These are phyloP conservation scores for Macquaria ambigua DNA, from an alignment of 2,113 vertebrate species.

Conservation along the genomic window DNA sequence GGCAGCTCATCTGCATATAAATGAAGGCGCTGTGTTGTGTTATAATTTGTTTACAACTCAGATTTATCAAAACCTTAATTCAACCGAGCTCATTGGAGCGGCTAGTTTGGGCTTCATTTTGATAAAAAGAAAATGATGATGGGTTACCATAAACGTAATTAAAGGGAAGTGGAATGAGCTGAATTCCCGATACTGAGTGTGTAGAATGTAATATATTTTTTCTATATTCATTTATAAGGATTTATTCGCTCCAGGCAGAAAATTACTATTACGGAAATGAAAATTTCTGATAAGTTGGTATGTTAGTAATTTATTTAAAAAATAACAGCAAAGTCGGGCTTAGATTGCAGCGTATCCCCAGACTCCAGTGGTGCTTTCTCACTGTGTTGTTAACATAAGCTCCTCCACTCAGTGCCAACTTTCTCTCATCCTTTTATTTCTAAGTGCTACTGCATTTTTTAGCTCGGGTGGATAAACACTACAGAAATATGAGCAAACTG, in stretches of 20 bases:
- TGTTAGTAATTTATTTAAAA: not conserved
- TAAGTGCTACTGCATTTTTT: conserved; percentile 89
- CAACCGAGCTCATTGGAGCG: conserved; percentile 1
- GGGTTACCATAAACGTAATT: conserved; percentile 24
- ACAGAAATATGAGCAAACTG: conserved; percentile 13
- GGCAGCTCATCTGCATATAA: conserved; percentile 59
- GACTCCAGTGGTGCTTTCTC: conserved; percentile 20
- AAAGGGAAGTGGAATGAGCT: conserved; percentile 11
- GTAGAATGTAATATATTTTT: conserved; percentile 31
- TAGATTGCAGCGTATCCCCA: conserved; percentile 4
- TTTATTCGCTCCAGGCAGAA: conserved; percentile 25
- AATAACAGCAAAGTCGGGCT: conserved; percentile 8
- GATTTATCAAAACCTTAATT: conserved; percentile 46
- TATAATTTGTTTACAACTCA: conserved; percentile 34
- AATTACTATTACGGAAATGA: conserved; percentile 10
- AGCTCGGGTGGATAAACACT: conserved; percentile 57
- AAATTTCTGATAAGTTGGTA: conserved; percentile 20
- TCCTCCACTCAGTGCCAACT: conserved; percentile 86
- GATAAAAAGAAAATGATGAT: conserved; percentile 38
- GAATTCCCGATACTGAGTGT: not conserved
- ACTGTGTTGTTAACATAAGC: not conserved
- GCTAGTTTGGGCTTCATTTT: conserved; percentile 18
- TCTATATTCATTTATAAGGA: not conserved
- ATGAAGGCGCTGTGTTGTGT: conserved; percentile 19
- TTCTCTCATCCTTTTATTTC: conserved; percentile 87